A percentile compares a stretch with the other conserved stretches of the same genome.
Evolutionary conservation across 2,888 invertebrate species (phyloP).

Genomic region (Synanthedon vespiformis): DNA sequence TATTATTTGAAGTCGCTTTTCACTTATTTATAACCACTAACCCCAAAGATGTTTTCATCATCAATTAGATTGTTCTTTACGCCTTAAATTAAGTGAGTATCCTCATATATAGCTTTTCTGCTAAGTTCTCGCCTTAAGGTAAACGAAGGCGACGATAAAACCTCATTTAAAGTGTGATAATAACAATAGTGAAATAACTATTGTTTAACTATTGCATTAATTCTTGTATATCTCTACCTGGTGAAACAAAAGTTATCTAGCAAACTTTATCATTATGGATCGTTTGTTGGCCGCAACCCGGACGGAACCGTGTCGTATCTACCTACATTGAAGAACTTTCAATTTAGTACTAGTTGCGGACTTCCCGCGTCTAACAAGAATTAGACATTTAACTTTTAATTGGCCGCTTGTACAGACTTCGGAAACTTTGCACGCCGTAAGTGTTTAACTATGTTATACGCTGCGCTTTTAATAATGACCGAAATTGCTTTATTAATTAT

Average conservation of each 20-base stretch:
- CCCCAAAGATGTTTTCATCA: no score
- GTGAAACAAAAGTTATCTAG: constrained; percentile 4
- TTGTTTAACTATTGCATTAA: no score
- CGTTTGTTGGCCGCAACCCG: background rate
- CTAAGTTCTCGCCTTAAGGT: no score
- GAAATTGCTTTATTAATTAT: constrained; percentile 4
- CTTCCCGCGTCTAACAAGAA: constrained; percentile 64
- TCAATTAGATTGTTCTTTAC: no score
- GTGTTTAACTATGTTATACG: constrained; percentile 58
- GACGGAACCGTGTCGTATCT: background rate
- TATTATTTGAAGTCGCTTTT: no score
- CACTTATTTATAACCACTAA: no score
- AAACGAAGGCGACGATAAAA: no score
- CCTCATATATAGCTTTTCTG: no score
- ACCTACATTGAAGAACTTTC: constrained; percentile 35
- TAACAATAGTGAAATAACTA: no score
- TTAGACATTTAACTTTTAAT: constrained; percentile 71
- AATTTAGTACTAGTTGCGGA: constrained; percentile 51
- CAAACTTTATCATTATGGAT: constrained; percentile 13
- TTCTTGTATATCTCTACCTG: background rate
- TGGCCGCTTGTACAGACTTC: constrained; percentile 66
- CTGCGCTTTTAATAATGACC: constrained; percentile 11
- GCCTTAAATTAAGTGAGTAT: no score
- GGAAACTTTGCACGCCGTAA: constrained; percentile 54
- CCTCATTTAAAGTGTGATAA: no score